Percentiles rank a stretch among this genome's conserved stretches.
phyloP scores from a whole-genome alignment of 1,140 invertebrate genomes.

The Spodoptera litura region DNA sequence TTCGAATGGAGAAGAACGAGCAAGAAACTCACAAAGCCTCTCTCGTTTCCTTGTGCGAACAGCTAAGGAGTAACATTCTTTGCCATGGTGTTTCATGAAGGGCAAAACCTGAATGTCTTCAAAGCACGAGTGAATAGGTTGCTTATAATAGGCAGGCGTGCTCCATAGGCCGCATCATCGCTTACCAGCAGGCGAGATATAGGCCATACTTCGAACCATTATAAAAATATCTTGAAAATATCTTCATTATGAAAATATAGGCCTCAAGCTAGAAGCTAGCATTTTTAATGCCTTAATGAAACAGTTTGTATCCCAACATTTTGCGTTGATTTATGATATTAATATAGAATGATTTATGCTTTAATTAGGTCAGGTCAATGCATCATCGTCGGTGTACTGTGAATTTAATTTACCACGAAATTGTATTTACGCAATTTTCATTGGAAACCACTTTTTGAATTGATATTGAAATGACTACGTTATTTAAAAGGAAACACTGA shows the following conservation, averaged over 20 bases:
- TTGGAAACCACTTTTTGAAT: background rate
- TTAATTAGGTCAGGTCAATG: background rate
- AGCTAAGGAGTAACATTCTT: no score
- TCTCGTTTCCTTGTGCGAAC: no score
- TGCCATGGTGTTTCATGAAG: no score
- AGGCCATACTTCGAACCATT: no score
- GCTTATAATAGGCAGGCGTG: no score
- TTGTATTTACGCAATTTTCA: background rate
- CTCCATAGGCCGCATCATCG: no score
- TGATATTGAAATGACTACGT: no score
- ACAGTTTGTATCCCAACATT: background rate
- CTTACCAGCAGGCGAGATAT: no score
- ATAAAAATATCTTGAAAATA: background rate
- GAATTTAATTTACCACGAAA: background rate
- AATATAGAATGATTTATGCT: conserved; percentile 23
- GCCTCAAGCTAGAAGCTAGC: background rate
- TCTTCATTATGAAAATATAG: background rate
- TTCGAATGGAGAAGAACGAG: no score
- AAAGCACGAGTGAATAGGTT: no score
- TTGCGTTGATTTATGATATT: background rate
- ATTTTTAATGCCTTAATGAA: background rate
- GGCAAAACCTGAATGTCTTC: no score
- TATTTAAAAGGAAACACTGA: background rate
- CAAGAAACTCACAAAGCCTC: no score
- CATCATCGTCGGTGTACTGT: background rate